Conservation (phyloP, 2,888 invertebrate genomes). For the Pyrrhosoma nymphula region DNA sequence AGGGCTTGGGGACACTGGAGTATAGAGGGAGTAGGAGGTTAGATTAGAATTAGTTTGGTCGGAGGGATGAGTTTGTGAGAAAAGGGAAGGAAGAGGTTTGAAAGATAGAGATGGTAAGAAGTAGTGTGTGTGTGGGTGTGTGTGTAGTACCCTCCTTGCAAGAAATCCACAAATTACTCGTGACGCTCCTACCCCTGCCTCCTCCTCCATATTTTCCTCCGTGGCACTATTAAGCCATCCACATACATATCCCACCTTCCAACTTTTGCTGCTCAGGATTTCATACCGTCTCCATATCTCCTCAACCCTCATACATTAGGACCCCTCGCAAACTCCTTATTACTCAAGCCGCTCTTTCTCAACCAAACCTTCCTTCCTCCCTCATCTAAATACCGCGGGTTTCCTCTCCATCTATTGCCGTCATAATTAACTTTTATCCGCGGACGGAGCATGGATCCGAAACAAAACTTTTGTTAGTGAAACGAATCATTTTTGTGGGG, state of each 20-base stretch:
- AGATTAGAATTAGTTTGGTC: no score
- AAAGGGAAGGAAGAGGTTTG: no score
- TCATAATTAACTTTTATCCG: neutral
- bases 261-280: neutral
- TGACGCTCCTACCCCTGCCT: neutral
- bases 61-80: no score
- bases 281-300: neutral
- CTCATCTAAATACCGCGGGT: neutral
- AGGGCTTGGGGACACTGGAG: no score
- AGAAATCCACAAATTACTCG: constrained; percentile 61
- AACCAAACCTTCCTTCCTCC: constrained; percentile 22
- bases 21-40: neutral
- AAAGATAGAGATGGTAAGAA: no score
- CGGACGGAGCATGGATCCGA: no score
- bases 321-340: neutral
- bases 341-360: neutral
- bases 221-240: neutral
- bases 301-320: neutral
- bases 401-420: neutral
- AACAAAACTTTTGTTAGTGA: no score
- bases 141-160: neutral
- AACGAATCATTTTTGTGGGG: no score
- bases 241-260: neutral
- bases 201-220: constrained; percentile 5
- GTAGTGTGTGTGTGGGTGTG: neutral